Base-by-base conservation (phyloP, 2,113 vertebrate species). In the Tetrax tetrax region DNA sequence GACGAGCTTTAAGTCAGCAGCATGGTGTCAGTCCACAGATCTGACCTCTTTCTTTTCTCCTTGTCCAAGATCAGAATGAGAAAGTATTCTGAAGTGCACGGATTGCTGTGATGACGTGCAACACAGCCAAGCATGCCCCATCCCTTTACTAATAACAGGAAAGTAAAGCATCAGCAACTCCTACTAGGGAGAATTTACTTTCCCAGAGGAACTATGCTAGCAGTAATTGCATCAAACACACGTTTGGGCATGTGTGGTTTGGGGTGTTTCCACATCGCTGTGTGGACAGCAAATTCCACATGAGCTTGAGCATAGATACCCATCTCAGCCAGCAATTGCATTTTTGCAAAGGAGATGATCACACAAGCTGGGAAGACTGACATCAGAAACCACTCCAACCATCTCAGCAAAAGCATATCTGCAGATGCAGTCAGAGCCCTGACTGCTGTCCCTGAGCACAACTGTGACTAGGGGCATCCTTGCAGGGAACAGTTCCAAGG, bases 211-310 rank as follows among this genome's bases (percentile, higher is more conserved):
- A n/a, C 35, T 72, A 13, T 13, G 25, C 45, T 33, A 54, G 14
- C 35, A 50, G 54, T 6, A 53, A 41, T 3, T 2, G 19, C 54
- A 76, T 33, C 77, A 54, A 25, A 57, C 7, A 51, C 45, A 15
- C 0, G 8, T 21, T 14, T 51, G 70, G 48, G 12, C 53, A 48
- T 1, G 1, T 5, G 9, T 9, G 56, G 22, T 14, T n/a, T 31
- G 45, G 71, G n/a, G 12, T 25, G 64, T 59, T 83, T 16, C 71
- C 83, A 11, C 53, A 21, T 1, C 0, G 0, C 51, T 33, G 22
- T 9, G 16, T 1, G 47, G 41, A 82, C 85, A 83, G 20, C 70
- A 16, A 77, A 64, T 2, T 43, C 66, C 61, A 66, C 22, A 8
- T 7, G 10, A 14, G 56, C 43, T 59, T 20, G 16, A 66, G 66